Conservation (phyloP, 2,113 vertebrate genomes). For the Macheiramphus alcinus region DNA sequence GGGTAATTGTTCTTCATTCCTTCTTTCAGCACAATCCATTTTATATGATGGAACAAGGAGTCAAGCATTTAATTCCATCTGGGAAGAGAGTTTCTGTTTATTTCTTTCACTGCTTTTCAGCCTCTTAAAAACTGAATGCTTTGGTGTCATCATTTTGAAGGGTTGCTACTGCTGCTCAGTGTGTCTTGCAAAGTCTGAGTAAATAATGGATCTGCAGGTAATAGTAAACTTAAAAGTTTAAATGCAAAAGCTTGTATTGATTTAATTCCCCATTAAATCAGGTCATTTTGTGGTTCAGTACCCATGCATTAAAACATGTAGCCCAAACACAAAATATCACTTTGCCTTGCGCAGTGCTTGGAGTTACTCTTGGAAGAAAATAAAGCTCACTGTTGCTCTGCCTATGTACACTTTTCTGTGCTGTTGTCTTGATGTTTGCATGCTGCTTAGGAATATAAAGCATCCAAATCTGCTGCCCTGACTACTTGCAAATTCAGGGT, state of each 20-base stretch:
- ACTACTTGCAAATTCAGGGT: neutral
- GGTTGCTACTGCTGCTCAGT: neutral
- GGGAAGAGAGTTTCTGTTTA: neutral
- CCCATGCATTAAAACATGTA: neutral
- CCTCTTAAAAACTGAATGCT: neutral
- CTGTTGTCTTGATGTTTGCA: neutral
- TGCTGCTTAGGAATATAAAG: neutral
- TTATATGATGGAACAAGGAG: neutral
- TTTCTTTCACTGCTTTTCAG: neutral
- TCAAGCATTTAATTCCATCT: neutral
- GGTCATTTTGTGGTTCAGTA: neutral
- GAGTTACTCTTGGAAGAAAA: neutral
- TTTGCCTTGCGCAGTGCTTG: neutral
- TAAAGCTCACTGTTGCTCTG: neutral
- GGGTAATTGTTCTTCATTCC: neutral
- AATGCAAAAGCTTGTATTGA: slow-evolving; percentile 34
- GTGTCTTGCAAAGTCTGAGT: neutral
- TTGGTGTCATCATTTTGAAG: neutral
- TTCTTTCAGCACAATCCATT: neutral
- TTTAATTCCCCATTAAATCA: neutral
- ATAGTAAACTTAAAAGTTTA: neutral
- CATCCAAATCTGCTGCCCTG: neutral
- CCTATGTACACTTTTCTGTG: neutral
- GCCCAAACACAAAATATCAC: neutral
- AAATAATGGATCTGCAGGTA: neutral